These are phyloP conservation scores for Silurus meridionalis DNA, from an alignment of 2,113 vertebrate species.

Conservation along the genomic window DNA sequence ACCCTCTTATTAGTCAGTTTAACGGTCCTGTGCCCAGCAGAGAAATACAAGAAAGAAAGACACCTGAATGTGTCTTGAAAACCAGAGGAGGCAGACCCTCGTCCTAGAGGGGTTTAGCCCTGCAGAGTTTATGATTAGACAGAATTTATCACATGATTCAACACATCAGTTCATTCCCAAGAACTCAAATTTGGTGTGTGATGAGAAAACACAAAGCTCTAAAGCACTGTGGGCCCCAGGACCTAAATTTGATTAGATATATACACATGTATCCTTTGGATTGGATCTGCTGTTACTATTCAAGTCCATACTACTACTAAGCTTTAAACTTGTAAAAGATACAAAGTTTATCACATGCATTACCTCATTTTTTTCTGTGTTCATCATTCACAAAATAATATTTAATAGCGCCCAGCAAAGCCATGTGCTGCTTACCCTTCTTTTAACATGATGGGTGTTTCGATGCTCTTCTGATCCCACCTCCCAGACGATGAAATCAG, in stretches of 20 bases:
- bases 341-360: background rate
- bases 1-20: constrained; percentile 86
- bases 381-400: constrained; percentile 6
- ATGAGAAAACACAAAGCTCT: background rate
- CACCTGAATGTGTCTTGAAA: constrained; percentile 29
- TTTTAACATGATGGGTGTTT: constrained; percentile 95
- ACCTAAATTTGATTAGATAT: background rate
- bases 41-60: constrained; percentile 69
- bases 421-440: constrained; percentile 82
- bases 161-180: background rate
- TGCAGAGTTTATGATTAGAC: background rate
- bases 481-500: constrained; percentile 96
- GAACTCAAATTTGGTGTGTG: background rate
- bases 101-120: background rate
- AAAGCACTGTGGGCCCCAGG: background rate
- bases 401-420: constrained; percentile 3
- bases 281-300: background rate
- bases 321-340: background rate
- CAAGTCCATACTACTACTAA: too few relatives aligned
- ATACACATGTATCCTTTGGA: background rate
- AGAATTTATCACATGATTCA: too few relatives aligned
- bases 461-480: constrained; percentile 93
- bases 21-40: constrained; percentile 81
- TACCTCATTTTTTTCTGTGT: background rate
- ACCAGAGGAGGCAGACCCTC: background rate